Evolutionary conservation across 1,140 invertebrate species (phyloP).

Genomic region (Pentalonia nigronervosa): DNA sequence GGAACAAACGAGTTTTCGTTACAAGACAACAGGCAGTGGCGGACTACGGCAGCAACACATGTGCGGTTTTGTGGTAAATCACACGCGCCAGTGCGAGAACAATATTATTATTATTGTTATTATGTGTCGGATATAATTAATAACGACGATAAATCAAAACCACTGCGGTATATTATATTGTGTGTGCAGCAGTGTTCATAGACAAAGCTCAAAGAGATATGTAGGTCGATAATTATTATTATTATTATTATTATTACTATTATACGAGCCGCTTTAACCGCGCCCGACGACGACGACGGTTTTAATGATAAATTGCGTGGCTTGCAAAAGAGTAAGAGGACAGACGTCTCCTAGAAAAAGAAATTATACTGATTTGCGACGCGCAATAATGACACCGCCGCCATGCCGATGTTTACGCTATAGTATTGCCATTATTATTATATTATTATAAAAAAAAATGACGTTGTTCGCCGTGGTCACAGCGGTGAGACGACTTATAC

Average conservation of each 20-base stretch:
- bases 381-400: too few relatives aligned
- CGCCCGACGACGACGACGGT: background rate
- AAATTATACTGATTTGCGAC: background rate
- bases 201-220: background rate
- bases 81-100: background rate
- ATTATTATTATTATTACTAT: background rate
- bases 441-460: background rate
- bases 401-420: background rate
- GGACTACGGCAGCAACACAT: background rate
- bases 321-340: background rate
- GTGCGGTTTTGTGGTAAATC: slow-evolving; percentile 8
- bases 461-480: background rate
- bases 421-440: background rate
- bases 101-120: background rate
- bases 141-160: slow-evolving; percentile 39
- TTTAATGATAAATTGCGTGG: slow-evolving; percentile 6
- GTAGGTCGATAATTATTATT: slow-evolving; percentile 22
- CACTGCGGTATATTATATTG: background rate
- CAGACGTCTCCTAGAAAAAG: background rate
- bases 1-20: background rate
- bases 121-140: slow-evolving; percentile 15
- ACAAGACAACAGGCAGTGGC: background rate
- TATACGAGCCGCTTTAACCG: background rate
- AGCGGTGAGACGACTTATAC: background rate
- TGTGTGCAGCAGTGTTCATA: background rate